Evolutionary conservation across 1,140 invertebrate species (phyloP).

Genomic region (Cherax destructor): DNA sequence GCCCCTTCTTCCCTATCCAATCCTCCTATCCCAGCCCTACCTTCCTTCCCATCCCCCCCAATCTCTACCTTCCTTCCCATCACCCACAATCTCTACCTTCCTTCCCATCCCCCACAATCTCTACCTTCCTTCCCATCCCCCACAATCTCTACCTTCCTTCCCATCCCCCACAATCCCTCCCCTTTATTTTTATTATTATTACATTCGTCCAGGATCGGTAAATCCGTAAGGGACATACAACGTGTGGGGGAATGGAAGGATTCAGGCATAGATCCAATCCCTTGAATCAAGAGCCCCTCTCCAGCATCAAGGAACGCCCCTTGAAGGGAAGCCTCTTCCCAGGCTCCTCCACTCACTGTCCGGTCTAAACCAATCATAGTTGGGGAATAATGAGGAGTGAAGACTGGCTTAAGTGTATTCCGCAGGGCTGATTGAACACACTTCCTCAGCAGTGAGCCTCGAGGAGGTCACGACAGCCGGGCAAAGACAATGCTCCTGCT

Average conservation of each 20-base stretch:
- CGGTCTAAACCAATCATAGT: background rate
- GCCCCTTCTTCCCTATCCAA: background rate
- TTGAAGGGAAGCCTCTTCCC: background rate
- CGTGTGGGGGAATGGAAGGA: too few relatives aligned
- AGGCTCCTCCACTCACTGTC: background rate
- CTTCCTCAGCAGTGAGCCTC: background rate
- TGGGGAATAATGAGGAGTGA: conserved; percentile 13
- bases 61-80: background rate
- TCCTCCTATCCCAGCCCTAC: background rate
- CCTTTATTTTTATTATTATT: background rate
- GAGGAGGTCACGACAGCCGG: background rate
- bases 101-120: background rate
- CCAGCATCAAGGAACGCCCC: background rate
- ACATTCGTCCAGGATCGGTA: too few relatives aligned
- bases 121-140: background rate
- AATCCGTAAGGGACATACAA: too few relatives aligned
- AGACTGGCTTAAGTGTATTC: background rate
- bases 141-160: background rate
- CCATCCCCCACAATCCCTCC: background rate
- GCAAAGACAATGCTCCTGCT: background rate
- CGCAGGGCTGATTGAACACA: background rate
- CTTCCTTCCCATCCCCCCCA: background rate
- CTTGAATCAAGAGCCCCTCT: too few relatives aligned
- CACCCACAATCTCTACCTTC: background rate
- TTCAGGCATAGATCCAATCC: too few relatives aligned